These are phyloP conservation scores for Melikaiella ostensackeni DNA, from an alignment of 2,888 invertebrate species.

Conservation along the genomic window DNA sequence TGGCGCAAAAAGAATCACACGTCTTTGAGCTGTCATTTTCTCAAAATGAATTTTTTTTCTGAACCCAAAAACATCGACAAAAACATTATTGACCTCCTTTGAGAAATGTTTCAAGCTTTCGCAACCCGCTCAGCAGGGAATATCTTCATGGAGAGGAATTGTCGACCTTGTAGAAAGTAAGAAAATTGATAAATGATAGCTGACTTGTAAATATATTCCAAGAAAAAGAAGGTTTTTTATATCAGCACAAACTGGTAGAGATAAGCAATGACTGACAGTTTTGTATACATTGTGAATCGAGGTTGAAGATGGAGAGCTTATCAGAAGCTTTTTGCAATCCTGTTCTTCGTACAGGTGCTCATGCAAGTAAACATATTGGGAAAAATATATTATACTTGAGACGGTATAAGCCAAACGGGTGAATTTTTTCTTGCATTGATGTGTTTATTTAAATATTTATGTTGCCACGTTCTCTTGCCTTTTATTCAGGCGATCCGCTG, in stretches of 20 bases:
- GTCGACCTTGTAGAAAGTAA: neutral
- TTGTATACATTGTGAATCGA: constrained; percentile 15
- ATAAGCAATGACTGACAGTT: constrained; percentile 18
- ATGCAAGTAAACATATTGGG: constrained; percentile 10
- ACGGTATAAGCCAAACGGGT: neutral
- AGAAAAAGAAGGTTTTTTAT: neutral
- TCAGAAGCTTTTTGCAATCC: constrained; percentile 2
- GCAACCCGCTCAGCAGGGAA: too few relatives aligned
- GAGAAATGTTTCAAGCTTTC: too few relatives aligned
- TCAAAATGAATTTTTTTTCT: too few relatives aligned
- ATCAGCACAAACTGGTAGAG: neutral
- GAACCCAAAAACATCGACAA: too few relatives aligned
- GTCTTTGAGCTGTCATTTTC: too few relatives aligned
- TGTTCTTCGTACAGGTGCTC: neutral
- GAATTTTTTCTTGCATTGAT: constrained; percentile 26
- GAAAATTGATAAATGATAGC: neutral
- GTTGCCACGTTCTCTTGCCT: constrained; percentile 10
- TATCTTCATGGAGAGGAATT: neutral
- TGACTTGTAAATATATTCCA: neutral
- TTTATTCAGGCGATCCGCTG: neutral
- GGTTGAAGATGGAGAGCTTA: neutral
- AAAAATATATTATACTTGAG: constrained; percentile 3
- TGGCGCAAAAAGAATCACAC: too few relatives aligned
- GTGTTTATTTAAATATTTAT: constrained; percentile 36
- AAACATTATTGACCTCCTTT: too few relatives aligned